A percentile compares a stretch with the other conserved stretches of the same genome.
Evolutionary conservation across 2,888 invertebrate species (phyloP).

Genomic region (Brenthis hecate): DNA sequence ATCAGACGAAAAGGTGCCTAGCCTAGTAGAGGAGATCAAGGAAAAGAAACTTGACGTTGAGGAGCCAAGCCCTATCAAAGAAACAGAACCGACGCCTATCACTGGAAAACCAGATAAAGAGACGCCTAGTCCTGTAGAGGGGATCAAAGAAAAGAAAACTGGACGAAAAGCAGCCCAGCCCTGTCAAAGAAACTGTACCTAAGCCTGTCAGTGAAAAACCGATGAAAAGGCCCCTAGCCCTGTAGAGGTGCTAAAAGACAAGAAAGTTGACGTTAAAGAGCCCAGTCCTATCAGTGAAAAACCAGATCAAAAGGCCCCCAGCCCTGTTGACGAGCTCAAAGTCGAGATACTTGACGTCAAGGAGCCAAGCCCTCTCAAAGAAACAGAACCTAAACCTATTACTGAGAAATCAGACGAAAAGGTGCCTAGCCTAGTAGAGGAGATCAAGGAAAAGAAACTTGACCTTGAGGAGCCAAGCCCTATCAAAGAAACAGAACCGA

Average conservation of each 20-base stretch:
- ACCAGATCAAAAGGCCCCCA: slow-evolving; percentile 30
- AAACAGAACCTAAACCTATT: not conserved
- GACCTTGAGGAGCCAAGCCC: too few species aligned
- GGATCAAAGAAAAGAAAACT: too few species aligned
- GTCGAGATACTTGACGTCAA: not conserved
- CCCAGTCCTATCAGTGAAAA: not conserved
- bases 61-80: slow-evolving; percentile 24
- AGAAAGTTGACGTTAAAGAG: slow-evolving; percentile 29
- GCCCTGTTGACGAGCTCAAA: slow-evolving; percentile 25
- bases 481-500: too few species aligned
- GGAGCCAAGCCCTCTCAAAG: not conserved
- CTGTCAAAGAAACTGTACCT: slow-evolving; percentile 8
- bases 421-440: too few species aligned
- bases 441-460: too few species aligned
- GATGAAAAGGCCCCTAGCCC: slow-evolving; percentile 3
- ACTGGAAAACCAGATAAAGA: slow-evolving; percentile 24
- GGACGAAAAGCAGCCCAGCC: slow-evolving; percentile 21
- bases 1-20: not conserved
- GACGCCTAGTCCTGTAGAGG: slow-evolving; percentile 24
- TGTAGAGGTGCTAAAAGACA: not conserved
- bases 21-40: not conserved
- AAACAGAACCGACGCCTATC: slow-evolving; percentile 29
- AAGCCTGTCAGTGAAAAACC: not conserved
- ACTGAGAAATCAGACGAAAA: not conserved
- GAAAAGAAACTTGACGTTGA: slow-evolving; percentile 32